These are phyloP conservation scores for Eupithecia exiguata DNA, from an alignment of 2,888 invertebrate species.

Conservation along the genomic window DNA sequence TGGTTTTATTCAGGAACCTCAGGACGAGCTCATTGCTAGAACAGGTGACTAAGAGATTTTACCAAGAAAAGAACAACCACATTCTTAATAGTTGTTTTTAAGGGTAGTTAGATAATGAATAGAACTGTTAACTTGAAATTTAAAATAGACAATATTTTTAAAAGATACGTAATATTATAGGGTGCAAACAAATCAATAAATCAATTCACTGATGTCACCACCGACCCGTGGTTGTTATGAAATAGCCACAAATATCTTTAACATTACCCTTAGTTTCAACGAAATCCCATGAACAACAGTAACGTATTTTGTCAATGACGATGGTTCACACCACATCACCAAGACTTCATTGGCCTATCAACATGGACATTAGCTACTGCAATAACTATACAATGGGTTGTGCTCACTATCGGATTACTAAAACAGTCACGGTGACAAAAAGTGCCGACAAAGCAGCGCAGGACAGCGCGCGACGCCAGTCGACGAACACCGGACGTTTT, in stretches of 20 bases:
- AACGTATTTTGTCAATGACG: neutral
- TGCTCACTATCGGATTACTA: conserved; percentile 76
- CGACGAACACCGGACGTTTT: conserved; percentile 63
- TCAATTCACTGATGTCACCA: too few species aligned
- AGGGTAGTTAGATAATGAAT: too few species aligned
- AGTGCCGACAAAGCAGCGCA: conserved; percentile 76
- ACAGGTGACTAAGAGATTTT: neutral
- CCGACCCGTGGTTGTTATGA: too few species aligned
- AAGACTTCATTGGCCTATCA: neutral
- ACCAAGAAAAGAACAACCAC: too few species aligned
- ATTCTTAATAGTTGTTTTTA: neutral
- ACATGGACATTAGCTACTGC: conserved; percentile 17
- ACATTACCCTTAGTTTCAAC: neutral
- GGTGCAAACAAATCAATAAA: too few species aligned
- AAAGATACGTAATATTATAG: too few species aligned
- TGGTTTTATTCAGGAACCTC: neutral
- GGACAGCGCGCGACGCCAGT: conserved; percentile 56
- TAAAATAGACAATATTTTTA: too few species aligned
- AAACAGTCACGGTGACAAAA: conserved; percentile 80
- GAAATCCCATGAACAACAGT: neutral
- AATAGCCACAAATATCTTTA: too few species aligned
- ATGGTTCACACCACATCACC: neutral
- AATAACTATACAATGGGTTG: conserved; percentile 11
- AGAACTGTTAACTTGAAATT: too few species aligned
- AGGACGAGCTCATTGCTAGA: neutral